These are phyloP conservation scores for Pangasius mekongensis DNA, from an alignment of 2,797 vertebrate genomes.

Conservation along the genomic window DNA sequence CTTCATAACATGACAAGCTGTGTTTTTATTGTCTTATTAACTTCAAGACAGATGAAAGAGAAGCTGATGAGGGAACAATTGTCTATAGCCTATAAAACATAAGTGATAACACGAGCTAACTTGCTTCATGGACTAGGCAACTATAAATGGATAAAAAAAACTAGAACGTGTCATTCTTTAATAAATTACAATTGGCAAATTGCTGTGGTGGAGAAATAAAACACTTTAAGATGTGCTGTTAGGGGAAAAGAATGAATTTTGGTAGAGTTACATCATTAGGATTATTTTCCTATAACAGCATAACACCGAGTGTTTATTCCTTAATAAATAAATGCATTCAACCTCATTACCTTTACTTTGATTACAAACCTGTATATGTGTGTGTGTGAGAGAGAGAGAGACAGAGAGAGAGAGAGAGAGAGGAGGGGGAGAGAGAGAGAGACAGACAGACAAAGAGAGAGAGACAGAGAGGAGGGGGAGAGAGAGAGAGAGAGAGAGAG, in stretches of 20 bases:
- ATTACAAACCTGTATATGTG: not conserved
- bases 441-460: not conserved
- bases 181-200: not conserved
- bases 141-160: not conserved
- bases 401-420: not conserved
- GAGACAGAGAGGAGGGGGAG: not conserved
- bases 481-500: not conserved
- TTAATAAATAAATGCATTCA: not conserved
- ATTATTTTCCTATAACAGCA: constrained; percentile 1
- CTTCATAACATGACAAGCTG: not conserved
- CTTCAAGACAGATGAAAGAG: not conserved
- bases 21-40: not conserved
- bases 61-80: not conserved
- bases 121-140: not conserved
- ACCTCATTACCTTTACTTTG: not conserved
- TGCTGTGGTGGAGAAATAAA: not conserved
- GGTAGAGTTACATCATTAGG: no score
- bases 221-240: not conserved
- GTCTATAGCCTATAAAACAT: not conserved
- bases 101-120: not conserved
- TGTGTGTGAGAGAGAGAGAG: no score
- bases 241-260: not conserved
- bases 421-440: not conserved
- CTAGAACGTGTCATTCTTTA: not conserved
- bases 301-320: not conserved